Evolutionary conservation across 2,797 vertebrate genomes (phyloP), one percentile per base, ranked within the genome.

Genomic region (Luscinia megarhynchos): DNA sequence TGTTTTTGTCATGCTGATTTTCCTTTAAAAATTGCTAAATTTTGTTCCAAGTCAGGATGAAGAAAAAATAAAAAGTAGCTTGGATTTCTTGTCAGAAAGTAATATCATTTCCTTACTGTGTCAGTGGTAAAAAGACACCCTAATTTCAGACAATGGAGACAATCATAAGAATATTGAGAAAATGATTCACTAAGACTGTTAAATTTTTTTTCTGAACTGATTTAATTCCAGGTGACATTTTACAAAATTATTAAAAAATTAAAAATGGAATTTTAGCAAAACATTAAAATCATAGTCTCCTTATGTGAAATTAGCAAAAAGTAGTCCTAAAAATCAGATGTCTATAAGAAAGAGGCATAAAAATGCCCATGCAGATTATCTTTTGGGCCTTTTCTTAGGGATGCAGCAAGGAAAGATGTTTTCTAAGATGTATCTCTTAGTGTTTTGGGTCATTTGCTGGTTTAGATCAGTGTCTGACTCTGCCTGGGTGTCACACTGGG

Each of bases 381-480:
- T 81, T 89, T 64, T 59, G 57, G n/a, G 11, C 4, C 9, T 91
- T 68, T 85, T 50, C 15, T n/a, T 27, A 4, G 13, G 22, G 1
- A 58, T 23, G 61, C 0, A 0, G n/a, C 0, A 51, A 38, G 12
- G 8, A 87, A 80, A 89, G 9, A 2, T 61, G 2, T 3, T 76
- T 84, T 90, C 82, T 61, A 59, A 76, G 23, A 79, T 19, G 6
- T 21, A 48, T 36, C 8, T 87, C 34, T 66, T 51, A 45, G 8
- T 4, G 7, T 87, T 85, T 82, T 4, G 6, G n/a, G 30, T 80
- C 72, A 81, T 78, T 73, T 77, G 2, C 29, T 72, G 8, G 0
- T 92, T 95, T 77, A 77, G 23, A 61, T 82, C 32, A 67, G 16
- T 54, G 46, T 79, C 54, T 68, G 64, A 82, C 36, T 48, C n/a